Evolutionary conservation across 2,113 vertebrate species (phyloP).

Genomic region (Oophaga pumilio): DNA sequence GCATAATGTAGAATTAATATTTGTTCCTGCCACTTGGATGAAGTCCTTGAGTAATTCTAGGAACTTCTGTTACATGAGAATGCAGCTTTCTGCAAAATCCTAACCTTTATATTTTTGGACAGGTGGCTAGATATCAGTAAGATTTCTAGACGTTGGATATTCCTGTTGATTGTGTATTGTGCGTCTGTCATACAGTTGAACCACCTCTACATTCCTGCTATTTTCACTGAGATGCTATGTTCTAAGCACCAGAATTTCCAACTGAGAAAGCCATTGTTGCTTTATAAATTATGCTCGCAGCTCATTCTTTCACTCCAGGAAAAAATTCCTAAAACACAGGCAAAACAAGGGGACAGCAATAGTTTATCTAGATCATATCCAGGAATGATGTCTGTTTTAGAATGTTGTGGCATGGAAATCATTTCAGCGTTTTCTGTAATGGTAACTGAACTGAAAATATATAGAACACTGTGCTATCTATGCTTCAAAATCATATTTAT

Average conservation of each 20-base stretch:
- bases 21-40: not conserved
- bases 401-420: conserved; percentile 3
- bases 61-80: not conserved
- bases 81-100: not conserved
- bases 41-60: not conserved
- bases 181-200: conserved; percentile 29
- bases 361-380: conserved; percentile 59
- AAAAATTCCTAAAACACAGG: conserved; percentile 58
- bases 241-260: conserved; percentile 59
- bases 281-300: conserved; percentile 60
- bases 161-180: conserved; percentile 55
- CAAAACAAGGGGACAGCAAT: conserved; percentile 46
- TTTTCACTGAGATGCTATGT: conserved; percentile 36
- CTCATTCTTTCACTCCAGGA: conserved; percentile 53
- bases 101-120: not conserved
- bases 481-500: too few relatives aligned
- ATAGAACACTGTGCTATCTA: not conserved
- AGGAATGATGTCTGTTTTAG: conserved; percentile 34
- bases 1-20: not conserved
- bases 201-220: conserved; percentile 46
- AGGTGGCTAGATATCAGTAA: conserved; percentile 16
- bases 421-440: conserved; percentile 29
- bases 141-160: conserved; percentile 12
- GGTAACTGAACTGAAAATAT: not conserved
- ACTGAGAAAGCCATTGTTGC: conserved; percentile 60